Evolutionary conservation across 2,888 invertebrate genomes (phyloP).

Genomic region (Galeruca laticollis): DNA sequence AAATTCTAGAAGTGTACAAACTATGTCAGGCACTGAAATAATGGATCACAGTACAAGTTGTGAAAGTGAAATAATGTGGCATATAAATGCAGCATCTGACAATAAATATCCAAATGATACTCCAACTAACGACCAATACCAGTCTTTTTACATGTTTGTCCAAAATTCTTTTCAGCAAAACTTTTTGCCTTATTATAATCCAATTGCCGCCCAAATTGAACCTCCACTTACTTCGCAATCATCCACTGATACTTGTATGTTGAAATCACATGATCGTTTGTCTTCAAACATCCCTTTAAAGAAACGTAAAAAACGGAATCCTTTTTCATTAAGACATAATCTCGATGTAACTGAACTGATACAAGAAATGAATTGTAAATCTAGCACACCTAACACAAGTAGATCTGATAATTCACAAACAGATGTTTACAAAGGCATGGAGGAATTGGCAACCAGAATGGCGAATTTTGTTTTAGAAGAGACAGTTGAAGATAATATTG

Average conservation of each 20-base stretch:
- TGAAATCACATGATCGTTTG: constrained; percentile 36
- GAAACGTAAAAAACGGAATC: constrained; percentile 32
- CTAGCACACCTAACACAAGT: constrained; percentile 26
- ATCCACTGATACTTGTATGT: constrained; percentile 34
- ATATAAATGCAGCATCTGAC: constrained; percentile 35
- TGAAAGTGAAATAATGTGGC: constrained; percentile 6
- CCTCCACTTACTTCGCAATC: constrained; percentile 36
- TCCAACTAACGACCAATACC: constrained; percentile 43
- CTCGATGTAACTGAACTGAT: constrained; percentile 21
- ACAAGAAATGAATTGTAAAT: too few species aligned
- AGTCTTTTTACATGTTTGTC: constrained; percentile 45
- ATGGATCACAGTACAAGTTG: constrained; percentile 28
- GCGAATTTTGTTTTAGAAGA: constrained; percentile 53
- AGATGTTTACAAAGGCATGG: constrained; percentile 45
- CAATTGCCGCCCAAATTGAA: constrained; percentile 38
- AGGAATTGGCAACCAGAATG: constrained; percentile 50
- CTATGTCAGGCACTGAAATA: constrained; percentile 36
- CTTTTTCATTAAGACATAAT: constrained; percentile 20
- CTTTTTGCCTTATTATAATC: constrained; percentile 42
- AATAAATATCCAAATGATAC: constrained; percentile 40
- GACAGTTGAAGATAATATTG: constrained; percentile 43
- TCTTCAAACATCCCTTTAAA: constrained; percentile 32
- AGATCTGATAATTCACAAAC: constrained; percentile 30
- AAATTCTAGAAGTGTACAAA: constrained; percentile 41
- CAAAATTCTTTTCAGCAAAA: constrained; percentile 45